Evolutionary conservation across 2,888 invertebrate species (phyloP), one percentile per base, ranked within the genome.

Genomic region (Uropetala carovei): DNA sequence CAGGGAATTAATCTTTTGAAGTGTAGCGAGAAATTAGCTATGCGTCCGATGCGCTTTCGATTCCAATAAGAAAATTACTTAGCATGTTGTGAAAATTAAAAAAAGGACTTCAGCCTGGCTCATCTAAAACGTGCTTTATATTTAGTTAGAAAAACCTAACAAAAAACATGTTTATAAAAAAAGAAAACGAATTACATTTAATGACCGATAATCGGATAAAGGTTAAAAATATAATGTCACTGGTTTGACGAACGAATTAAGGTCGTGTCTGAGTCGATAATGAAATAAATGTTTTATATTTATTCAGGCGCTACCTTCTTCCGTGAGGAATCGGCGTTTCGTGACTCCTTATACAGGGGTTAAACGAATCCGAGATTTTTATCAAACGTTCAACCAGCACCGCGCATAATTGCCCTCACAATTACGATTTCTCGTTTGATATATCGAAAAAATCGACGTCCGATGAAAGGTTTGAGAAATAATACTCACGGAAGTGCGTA

Each of bases 1-100:
- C 13, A 22, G 27, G 13, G 75, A 75, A 75, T 75, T 75, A 27
- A 75, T 75, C 27, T 75, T 75, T 75, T 27, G 27, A 27, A 75
- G 75, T 27, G 22, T 68, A 68, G 68, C 68, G 68, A 68, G 68
- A 22, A 68, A 68, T 68, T 68, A 68, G 68, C 22, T 75, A 75
- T 27, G 22, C 75, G 22, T 75, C 27, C 27, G 27, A 75, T 10
- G 75, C 75, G 13, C 75, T n/a, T 22, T 64, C n/a, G 68, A 27
- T 27, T 75, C 75, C 75, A 75, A 75, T 22, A 27, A 75, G 22
- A 27, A 8, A 75, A 18, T 22, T 13, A 27, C 11, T 75, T 27
- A 22, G 75, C 75, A 27, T 9, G 22, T 4, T 22, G 22, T 27
- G 75, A 75, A 75, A 27, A 22, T 27, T 18, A 7, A 13, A 60